phyloP scores from a whole-genome alignment of 2,113 vertebrate genomes.

The Lynx canadensis region DNA sequence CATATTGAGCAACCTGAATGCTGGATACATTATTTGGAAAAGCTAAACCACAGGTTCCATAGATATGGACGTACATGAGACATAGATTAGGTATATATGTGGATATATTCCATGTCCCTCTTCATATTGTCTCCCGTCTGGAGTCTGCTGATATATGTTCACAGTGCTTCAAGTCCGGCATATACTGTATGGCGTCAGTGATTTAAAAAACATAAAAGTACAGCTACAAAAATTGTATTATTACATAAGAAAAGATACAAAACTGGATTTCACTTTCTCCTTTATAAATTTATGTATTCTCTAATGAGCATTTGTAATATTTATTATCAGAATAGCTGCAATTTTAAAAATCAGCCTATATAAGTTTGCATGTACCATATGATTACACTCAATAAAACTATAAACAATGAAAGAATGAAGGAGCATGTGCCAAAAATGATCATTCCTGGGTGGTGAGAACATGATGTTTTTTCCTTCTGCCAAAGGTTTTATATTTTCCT shows the following conservation, averaged over 20 bases:
- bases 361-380: slow-evolving; percentile 26
- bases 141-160: background rate
- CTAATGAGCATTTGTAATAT: slow-evolving; percentile 18
- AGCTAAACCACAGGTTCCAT: background rate
- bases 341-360: slow-evolving; percentile 48
- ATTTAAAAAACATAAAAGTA: slow-evolving; percentile 26
- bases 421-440: background rate
- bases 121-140: background rate
- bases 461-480: slow-evolving; percentile 15
- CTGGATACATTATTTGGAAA: background rate
- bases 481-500: slow-evolving; percentile 15
- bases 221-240: slow-evolving; percentile 36
- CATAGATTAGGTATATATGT: background rate
- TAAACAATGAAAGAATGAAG: slow-evolving; percentile 53
- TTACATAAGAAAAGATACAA: slow-evolving; percentile 11
- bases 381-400: slow-evolving; percentile 51
- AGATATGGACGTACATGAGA: background rate
- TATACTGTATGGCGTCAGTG: background rate
- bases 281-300: slow-evolving; percentile 35
- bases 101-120: background rate
- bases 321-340: slow-evolving; percentile 60
- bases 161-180: slow-evolving; percentile 10
- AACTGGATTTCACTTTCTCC: slow-evolving; percentile 30
- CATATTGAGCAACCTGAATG: background rate
- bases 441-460: background rate